Base-by-base conservation (phyloP, 2,113 vertebrate species). In the Ctenodactylus gundi region DNA sequence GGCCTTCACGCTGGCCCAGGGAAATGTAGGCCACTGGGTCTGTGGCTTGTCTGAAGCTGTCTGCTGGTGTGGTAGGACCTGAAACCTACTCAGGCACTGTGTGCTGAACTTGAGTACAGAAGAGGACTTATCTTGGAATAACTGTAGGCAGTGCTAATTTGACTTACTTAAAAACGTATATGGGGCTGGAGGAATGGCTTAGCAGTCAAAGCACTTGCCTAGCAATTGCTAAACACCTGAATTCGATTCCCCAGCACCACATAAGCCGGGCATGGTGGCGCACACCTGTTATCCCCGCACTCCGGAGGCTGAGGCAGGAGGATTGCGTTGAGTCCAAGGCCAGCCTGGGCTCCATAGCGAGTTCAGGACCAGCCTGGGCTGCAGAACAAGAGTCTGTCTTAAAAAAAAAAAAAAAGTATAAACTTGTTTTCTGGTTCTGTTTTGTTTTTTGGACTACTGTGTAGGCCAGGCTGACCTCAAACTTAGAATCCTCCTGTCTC, bases 41-140 rank as follows among this genome's bases (percentile, higher is more conserved):
- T 41, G 29, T 46, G 39, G 31, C 36, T 14, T 58, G 34, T 7
- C 12, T 3, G 11, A 31, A 77, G 51, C 13, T 67, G 51, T 41
- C 25, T 72, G 44, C n/a, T 36, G 29, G 46, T 39, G n/a, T 65
- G 4, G 13, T 0, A 21, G 23, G 17, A 14, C 57, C 36, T 81
- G 12, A 2, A 4, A 4, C 3, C 7, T 6, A 0, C n/a, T 6
- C 15, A 3, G 10, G 11, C n/a, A 0, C 29, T 0, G 31, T 9
- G 7, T 34, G 64, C 31, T 21, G 41, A 2, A 2, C 13, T 36
- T 14, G 9, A 6, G 39, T 67, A 34, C 34, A 5, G 51, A 49
- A n/a, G n/a, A n/a, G n/a, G 20, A 23, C 36, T 12, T 1, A 23
- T 3, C 72, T 1, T 1, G 41, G 18, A 57, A 39, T 8, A 36